Evolutionary conservation across 2,888 invertebrate species (phyloP).

Genomic region (Rugalucina vietnamica): DNA sequence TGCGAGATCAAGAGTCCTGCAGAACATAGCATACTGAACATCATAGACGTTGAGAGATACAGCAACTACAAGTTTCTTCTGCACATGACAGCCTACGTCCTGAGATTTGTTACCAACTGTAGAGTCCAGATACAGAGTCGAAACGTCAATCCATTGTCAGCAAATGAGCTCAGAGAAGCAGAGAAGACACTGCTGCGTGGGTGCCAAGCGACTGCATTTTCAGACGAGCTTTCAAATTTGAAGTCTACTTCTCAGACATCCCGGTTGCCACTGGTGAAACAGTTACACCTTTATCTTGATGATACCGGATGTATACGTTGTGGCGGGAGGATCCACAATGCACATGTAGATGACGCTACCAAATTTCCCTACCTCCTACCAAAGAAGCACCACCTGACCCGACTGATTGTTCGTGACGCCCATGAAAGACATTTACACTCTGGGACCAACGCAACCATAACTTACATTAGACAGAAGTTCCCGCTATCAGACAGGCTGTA

Average conservation of each 20-base stretch:
- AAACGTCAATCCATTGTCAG: not conserved
- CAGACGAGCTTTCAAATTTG: not conserved
- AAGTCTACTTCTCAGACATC: not conserved
- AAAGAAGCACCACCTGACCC: not conserved
- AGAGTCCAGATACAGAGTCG: not conserved
- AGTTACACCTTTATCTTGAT: not conserved
- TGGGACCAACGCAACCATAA: no score
- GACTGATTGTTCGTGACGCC: not conserved
- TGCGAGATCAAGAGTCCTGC: no score
- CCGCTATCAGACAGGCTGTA: slow-evolving; percentile 18
- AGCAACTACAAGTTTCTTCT: no score
- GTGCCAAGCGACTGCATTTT: not conserved
- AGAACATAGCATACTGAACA: no score
- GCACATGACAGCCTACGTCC: slow-evolving; percentile 4
- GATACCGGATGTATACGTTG: not conserved
- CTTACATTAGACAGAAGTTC: no score
- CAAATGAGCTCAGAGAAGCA: not conserved
- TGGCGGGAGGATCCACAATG: slow-evolving; percentile 22
- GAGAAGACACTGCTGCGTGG: not conserved
- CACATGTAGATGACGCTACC: not conserved
- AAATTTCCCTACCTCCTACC: slow-evolving; percentile 24
- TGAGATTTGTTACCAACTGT: not conserved
- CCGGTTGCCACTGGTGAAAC: not conserved
- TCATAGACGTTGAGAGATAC: no score
- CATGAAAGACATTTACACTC: not conserved